Percentiles rank a stretch among this genome's conserved stretches.
Conservation (phyloP, 2,888 invertebrate species). For the Synanthedon formicaeformis region DNA sequence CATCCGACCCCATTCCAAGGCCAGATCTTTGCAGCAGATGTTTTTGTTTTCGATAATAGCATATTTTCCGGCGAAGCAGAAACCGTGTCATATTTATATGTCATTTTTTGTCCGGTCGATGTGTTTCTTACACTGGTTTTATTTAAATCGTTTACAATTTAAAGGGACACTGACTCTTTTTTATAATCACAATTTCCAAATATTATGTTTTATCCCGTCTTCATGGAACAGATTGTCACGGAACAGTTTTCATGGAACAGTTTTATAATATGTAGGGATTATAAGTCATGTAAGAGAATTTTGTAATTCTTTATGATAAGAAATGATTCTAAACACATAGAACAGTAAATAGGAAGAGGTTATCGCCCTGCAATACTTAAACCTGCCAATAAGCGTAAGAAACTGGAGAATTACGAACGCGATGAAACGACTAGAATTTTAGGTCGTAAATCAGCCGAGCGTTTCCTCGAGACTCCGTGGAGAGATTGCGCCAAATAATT, state of each 20-base stretch:
- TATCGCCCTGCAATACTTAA: not conserved
- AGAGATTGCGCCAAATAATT: not conserved
- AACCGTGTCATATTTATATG: not conserved
- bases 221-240: too few relatives aligned
- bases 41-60: not conserved
- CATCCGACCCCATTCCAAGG: slow-evolving; percentile 10
- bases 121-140: too few relatives aligned
- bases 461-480: not conserved
- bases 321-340: too few relatives aligned
- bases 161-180: too few relatives aligned
- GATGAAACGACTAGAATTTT: slow-evolving; percentile 6
- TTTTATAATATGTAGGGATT: too few relatives aligned
- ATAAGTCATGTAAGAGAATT: too few relatives aligned
- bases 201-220: too few relatives aligned
- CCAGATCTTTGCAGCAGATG: not conserved
- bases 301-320: too few relatives aligned
- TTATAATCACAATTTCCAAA: too few relatives aligned
- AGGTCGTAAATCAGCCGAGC: slow-evolving; percentile 13
- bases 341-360: not conserved
- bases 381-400: not conserved
- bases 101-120: not conserved
- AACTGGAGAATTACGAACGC: not conserved
- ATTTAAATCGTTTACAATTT: too few relatives aligned
- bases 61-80: not conserved
- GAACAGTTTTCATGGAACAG: too few relatives aligned